Conservation (phyloP, 2,797 vertebrate species). For the Eulemur coronatus region DNA sequence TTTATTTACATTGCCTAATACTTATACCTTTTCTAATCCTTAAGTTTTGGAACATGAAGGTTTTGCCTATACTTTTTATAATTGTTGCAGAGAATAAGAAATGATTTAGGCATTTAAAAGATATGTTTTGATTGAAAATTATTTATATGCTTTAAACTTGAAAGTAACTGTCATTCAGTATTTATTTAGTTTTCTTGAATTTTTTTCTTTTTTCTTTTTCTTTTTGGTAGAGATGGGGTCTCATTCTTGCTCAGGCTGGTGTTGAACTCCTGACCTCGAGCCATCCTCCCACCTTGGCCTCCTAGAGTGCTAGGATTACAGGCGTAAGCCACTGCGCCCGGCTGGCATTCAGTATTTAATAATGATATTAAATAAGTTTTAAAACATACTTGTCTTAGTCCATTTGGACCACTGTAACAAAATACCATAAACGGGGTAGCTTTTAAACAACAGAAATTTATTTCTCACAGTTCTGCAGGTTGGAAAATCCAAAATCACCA, state of each 20-base stretch:
- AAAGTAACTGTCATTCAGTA: neutral
- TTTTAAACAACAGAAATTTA: neutral
- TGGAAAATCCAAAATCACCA: neutral
- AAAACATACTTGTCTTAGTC: neutral
- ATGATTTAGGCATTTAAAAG: conserved; percentile 18
- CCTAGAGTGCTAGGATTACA: no score
- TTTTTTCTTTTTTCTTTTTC: no score
- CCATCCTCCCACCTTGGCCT: no score
- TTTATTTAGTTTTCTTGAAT: neutral
- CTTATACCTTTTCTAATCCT: neutral
- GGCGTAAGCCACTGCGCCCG: no score
- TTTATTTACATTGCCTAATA: neutral
- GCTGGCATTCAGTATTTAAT: neutral
- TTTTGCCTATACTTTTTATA: conserved; percentile 20
- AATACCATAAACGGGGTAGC: neutral
- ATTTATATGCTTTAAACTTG: neutral
- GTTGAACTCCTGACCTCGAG: no score
- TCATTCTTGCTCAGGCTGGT: no score
- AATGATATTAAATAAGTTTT: neutral
- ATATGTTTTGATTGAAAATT: conserved; percentile 32
- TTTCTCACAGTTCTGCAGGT: neutral
- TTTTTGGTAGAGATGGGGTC: no score
- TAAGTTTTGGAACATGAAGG: neutral
- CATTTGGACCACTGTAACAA: neutral
- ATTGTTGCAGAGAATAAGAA: neutral